These are phyloP conservation scores for Poeciliopsis occidentalis DNA, from an alignment of 2,113 vertebrate species.

Conservation along the genomic window DNA sequence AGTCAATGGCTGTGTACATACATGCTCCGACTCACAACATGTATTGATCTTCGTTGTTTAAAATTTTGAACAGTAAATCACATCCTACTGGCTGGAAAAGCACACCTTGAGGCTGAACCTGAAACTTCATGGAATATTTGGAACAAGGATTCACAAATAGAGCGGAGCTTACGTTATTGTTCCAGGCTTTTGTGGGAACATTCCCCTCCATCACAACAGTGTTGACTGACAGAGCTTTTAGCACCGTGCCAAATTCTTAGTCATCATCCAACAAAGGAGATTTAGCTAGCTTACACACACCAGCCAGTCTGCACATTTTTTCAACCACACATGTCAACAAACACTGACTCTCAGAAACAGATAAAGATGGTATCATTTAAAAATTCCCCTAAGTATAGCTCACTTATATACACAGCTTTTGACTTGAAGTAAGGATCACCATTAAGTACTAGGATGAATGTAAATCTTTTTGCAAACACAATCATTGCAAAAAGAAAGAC, in stretches of 20 bases:
- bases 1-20: too few species aligned
- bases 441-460: background rate
- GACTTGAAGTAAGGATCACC: background rate
- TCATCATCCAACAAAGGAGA: slow-evolving; percentile 74
- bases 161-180: slow-evolving; percentile 60
- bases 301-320: slow-evolving; percentile 75
- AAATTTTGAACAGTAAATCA: background rate
- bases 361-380: slow-evolving; percentile 50
- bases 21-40: too few species aligned
- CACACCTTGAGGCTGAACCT: slow-evolving; percentile 42
- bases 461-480: background rate
- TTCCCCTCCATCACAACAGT: slow-evolving; percentile 63
- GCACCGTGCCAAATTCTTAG: slow-evolving; percentile 64
- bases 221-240: slow-evolving; percentile 61
- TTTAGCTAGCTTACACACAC: slow-evolving; percentile 67
- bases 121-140: slow-evolving; percentile 42
- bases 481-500: background rate
- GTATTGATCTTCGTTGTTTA: background rate
- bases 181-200: slow-evolving; percentile 66
- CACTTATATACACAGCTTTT: background rate
- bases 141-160: slow-evolving; percentile 31
- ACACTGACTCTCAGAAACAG: slow-evolving; percentile 49
- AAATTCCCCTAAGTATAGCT: slow-evolving; percentile 39
- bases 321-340: slow-evolving; percentile 69
- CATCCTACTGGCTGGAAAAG: slow-evolving; percentile 6